Evolutionary conservation across 2,888 invertebrate species (phyloP), one percentile per base, ranked within the genome.

Genomic region (Clitarchus hookeri): DNA sequence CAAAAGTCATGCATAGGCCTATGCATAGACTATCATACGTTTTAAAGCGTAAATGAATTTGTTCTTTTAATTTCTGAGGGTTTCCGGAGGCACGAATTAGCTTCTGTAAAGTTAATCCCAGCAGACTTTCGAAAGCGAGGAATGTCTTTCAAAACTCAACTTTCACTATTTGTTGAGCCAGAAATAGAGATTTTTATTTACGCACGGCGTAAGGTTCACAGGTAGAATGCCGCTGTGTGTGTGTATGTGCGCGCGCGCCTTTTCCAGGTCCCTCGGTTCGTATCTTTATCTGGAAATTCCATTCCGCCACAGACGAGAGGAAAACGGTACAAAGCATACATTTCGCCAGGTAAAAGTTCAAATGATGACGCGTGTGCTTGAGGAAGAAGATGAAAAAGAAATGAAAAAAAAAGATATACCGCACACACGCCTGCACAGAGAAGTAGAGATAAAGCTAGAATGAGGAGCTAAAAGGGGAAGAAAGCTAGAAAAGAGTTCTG

Each of bases 321-420:
- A 65, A n/a, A 65, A 65, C 65, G 65, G 65, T 23, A 65, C 65
- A 65, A 23, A 65, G 65, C 65, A 65, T 65, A 65, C 65, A 65
- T 65, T 65, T 65, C 16, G 23, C 65, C 19, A 65, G 65, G n/a
- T n/a, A 65, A 65, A 65, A n/a, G 19, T 65, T 65, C 8, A 65
- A 65, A 65, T 65, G 65, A 65, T 65, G 65, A 65, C 65, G 65
- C n/a, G 8, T 65, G n/a, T 19, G 23, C n/a, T n/a, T 65, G n/a
- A 16, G n/a, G 65, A 65, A 65, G 65, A n/a, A 65, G 65, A 65
- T 19, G 65, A 9, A 65, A n/a, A n/a, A 23, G 8, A 65, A 19
- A 23, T 16, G 16, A 65, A 65, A 65, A 65, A 65, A 65, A 65
- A n/a, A 65, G 65, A 65, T 65, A 23, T 65, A 65, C 65, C 16